Base-by-base conservation (phyloP, 2,888 invertebrate genomes). In the Acleris holmiana region DNA sequence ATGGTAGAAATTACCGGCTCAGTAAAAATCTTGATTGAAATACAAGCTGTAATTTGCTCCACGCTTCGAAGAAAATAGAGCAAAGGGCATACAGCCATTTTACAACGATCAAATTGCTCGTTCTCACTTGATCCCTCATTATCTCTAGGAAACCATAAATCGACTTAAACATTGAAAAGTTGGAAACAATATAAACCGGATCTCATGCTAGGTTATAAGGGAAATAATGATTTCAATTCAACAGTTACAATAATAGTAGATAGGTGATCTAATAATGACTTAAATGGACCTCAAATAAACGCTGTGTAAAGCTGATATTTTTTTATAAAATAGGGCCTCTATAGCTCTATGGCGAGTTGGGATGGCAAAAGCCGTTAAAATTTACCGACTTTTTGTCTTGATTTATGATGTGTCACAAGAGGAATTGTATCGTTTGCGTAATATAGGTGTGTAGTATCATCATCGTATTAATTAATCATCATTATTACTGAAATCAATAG, bases 81-180 rank as follows among this genome's bases (percentile, higher is more conserved):
- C 44, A 41, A 40, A 46, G 40, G 50, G 51, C 63, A 40, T 41
- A 54, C 48, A 40, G 41, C 41, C 48, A 25, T 62, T 56, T 56
- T 50, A 50, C 49, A 49, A 19, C 47, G 46, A 41, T 67, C 66
- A 69, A 71, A 69, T 68, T 69, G 56, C 64, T 69, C 71, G 71
- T 71, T 71, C 74, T 74, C 69, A 73, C 70, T 70, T 71, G 67
- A 75, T 71, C 73, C 75, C 77, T 82, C 73, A 80, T 84, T 84
- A 83, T 73, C 68, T 71, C 73, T 72, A 79, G 78, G 78, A 80
- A 84, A 77, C 76, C 76, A 82, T 84, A 81, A 83, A 82, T 84
- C 76, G 74, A 67, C 69, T 59, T 66, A 62, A 71, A 76, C 76
- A 82, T 75, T 76, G 74, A 78, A 78, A 80, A 79, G 77, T 73